Evolutionary conservation across 2,113 vertebrate species (phyloP).

Genomic region (Peromyscus polionotus): DNA sequence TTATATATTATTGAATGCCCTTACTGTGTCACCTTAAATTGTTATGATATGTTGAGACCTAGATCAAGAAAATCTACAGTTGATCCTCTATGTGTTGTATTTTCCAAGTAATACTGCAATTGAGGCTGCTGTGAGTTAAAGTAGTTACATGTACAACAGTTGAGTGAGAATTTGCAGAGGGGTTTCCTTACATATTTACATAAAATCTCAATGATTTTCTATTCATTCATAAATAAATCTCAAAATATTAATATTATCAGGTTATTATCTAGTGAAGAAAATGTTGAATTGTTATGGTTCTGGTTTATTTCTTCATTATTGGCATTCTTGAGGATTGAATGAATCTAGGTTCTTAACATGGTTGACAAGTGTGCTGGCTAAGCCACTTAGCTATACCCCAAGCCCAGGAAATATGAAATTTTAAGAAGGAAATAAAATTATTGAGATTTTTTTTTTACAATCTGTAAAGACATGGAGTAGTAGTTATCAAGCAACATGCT

Average conservation of each 20-base stretch:
- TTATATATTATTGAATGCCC: background rate
- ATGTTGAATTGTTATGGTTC: background rate
- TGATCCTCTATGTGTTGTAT: background rate
- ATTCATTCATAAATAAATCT: background rate
- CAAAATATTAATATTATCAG: slow-evolving; percentile 5
- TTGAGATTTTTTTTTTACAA: background rate
- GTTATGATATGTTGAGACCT: background rate
- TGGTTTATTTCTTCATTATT: background rate
- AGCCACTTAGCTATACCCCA: background rate
- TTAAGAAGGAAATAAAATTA: background rate
- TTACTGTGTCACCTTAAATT: background rate
- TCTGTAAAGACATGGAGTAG: background rate
- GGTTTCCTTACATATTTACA: background rate
- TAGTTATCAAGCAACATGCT: background rate
- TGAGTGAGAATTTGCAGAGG: background rate
- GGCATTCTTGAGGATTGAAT: too few relatives aligned
- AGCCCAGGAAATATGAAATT: background rate
- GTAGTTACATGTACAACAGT: background rate
- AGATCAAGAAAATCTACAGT: background rate
- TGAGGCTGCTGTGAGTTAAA: background rate
- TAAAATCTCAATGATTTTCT: background rate
- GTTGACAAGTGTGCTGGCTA: background rate
- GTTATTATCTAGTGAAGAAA: background rate
- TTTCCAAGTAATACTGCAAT: background rate
- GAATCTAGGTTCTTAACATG: background rate